Conservation (phyloP, 64 coral and sea anemone species). For the Cladopsammia gracilis region DNA sequence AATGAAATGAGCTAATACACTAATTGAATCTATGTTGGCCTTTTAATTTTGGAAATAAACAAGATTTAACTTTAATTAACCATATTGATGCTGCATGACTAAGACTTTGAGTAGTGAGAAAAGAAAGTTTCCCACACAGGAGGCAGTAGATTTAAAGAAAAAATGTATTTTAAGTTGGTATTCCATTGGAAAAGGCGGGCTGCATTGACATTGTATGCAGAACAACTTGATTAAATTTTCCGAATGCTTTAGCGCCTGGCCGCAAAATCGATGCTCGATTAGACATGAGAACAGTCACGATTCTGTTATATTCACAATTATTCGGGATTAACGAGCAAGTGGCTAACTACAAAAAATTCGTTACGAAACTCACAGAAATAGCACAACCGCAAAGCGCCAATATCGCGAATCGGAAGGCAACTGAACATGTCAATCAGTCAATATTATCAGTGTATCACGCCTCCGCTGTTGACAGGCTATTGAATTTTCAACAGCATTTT, state of each 20-base stretch:
- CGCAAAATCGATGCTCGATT: too few species aligned
- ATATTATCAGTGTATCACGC: constrained; percentile 30
- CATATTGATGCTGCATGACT: neutral
- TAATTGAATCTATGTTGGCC: neutral
- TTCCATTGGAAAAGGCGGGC: too few species aligned
- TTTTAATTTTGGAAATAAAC: neutral
- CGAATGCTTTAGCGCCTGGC: too few species aligned
- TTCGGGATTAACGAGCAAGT: too few species aligned
- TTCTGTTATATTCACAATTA: too few species aligned
- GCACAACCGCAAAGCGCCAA: neutral
- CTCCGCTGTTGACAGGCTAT: neutral
- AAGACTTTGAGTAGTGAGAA: neutral
- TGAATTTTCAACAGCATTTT: neutral
- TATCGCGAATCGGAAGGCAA: neutral
- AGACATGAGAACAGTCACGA: too few species aligned
- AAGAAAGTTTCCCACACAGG: neutral
- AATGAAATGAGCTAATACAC: neutral
- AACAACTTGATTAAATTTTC: neutral
- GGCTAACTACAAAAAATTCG: neutral
- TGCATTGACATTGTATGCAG: neutral
- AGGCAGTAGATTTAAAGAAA: neutral
- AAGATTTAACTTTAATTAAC: constrained; percentile 14
- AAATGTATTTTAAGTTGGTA: neutral
- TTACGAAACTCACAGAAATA: neutral
- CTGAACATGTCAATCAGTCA: constrained; percentile 1